Percentiles rank a stretch among this genome's conserved stretches.
Conservation (phyloP, 2,113 vertebrate genomes). For the Bagarius yarrelli region DNA sequence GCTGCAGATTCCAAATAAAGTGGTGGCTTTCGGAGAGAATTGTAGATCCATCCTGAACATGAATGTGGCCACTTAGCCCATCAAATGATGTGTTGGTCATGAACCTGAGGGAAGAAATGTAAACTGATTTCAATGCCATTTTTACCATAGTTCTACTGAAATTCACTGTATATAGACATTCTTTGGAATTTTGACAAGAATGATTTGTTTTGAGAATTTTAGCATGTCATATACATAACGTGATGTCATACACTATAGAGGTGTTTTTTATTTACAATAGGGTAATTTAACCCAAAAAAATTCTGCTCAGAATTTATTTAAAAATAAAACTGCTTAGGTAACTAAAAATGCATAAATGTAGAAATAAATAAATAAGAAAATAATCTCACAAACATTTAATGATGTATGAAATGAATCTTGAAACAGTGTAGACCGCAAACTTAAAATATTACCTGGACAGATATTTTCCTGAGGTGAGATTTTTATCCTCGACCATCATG, state of each 20-base stretch:
- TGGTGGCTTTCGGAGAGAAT: conserved; percentile 83
- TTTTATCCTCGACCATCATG: conserved; percentile 79
- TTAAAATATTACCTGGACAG: conserved; percentile 82
- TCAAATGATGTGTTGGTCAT: conserved; percentile 84
- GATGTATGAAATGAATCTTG: background rate
- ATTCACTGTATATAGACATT: too few relatives aligned
- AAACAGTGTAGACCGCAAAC: background rate
- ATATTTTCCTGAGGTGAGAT: conserved; percentile 88
- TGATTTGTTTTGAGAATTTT: background rate
- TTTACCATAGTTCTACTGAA: background rate
- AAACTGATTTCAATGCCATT: background rate
- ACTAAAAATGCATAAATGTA: too few relatives aligned
- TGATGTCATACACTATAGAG: too few relatives aligned
- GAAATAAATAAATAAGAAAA: too few relatives aligned
- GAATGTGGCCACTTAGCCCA: conserved; percentile 81
- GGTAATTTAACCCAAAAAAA: too few relatives aligned
- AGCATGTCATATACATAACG: conserved; percentile 1
- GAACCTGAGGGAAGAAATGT: conserved; percentile 72
- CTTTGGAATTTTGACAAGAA: too few relatives aligned
- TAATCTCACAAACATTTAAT: too few relatives aligned
- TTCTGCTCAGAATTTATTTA: too few relatives aligned
- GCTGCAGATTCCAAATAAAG: conserved; percentile 87
- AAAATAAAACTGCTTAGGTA: too few relatives aligned
- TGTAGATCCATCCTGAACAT: conserved; percentile 73
- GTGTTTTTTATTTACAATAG: too few relatives aligned